phyloP scores from a whole-genome alignment of 2,797 vertebrate genomes.

The Anomalospiza imberbis region DNA sequence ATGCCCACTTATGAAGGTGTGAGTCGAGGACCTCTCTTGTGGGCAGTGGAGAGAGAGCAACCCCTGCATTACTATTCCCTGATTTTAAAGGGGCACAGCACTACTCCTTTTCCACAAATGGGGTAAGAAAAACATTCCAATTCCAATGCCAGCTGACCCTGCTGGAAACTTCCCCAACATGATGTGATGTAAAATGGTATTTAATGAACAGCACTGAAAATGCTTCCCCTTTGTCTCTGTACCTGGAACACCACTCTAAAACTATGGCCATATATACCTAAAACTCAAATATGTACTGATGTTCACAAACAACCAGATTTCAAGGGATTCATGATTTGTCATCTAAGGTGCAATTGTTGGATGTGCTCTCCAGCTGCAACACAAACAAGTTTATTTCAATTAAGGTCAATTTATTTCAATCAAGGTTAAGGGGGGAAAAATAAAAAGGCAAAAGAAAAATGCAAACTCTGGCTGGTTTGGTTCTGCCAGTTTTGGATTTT shows the following conservation, averaged over 20 bases:
- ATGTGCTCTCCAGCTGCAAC: background rate
- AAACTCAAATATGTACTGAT: background rate
- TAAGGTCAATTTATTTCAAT: background rate
- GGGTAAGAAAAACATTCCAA: background rate
- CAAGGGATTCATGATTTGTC: background rate
- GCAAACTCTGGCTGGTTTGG: background rate
- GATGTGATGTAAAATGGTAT: accelerated
- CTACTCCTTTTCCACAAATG: background rate
- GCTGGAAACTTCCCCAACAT: background rate
- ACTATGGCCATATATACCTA: too few relatives aligned
- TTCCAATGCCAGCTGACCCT: background rate
- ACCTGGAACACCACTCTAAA: background rate
- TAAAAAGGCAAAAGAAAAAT: background rate
- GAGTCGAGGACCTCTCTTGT: too few relatives aligned
- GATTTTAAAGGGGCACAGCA: background rate
- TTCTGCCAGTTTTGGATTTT: background rate
- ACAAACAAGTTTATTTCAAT: background rate
- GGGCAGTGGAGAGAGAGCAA: accelerated
- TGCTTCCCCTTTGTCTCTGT: too few relatives aligned
- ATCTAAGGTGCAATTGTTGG: background rate
- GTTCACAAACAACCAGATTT: background rate
- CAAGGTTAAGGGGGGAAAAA: accelerated
- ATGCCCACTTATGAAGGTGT: accelerated
- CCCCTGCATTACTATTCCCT: background rate
- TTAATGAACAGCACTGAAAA: background rate